A percentile compares a stretch with the other conserved stretches of the same genome.
phyloP scores from a whole-genome alignment of 2,888 invertebrate species.

The Digitonthophagus gazella region DNA sequence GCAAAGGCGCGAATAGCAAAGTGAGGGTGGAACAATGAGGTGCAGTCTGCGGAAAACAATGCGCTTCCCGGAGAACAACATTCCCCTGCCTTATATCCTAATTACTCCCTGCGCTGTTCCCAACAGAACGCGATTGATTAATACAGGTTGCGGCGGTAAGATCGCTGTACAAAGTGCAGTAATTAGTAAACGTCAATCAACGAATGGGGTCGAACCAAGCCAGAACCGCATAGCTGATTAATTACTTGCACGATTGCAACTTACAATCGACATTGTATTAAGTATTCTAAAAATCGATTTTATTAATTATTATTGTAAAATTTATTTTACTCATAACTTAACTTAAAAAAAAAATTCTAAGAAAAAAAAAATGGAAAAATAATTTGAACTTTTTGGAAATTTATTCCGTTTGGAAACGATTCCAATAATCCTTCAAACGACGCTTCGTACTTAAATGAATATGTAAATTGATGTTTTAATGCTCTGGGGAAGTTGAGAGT shows the following conservation, averaged over 20 bases:
- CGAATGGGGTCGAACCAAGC: constrained; percentile 12
- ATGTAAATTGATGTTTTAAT: background rate
- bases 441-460: background rate
- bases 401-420: background rate
- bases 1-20: background rate
- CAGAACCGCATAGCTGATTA: background rate
- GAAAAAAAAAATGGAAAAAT: no score
- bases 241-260: background rate
- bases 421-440: background rate
- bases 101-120: background rate
- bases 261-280: no score
- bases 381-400: no score
- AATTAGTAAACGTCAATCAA: constrained; percentile 24
- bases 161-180: constrained; percentile 21
- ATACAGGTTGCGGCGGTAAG: constrained; percentile 15
- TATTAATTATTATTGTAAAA: no score
- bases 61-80: background rate
- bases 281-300: no score
- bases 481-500: background rate
- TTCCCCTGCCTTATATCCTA: background rate
- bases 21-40: background rate
- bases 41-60: background rate
- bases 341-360: no score
- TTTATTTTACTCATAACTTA: no score
- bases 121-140: constrained; percentile 6